Evolutionary conservation across 2,888 invertebrate genomes (phyloP), one percentile per base, ranked within the genome.

Genomic region (Dorcus hopei): DNA sequence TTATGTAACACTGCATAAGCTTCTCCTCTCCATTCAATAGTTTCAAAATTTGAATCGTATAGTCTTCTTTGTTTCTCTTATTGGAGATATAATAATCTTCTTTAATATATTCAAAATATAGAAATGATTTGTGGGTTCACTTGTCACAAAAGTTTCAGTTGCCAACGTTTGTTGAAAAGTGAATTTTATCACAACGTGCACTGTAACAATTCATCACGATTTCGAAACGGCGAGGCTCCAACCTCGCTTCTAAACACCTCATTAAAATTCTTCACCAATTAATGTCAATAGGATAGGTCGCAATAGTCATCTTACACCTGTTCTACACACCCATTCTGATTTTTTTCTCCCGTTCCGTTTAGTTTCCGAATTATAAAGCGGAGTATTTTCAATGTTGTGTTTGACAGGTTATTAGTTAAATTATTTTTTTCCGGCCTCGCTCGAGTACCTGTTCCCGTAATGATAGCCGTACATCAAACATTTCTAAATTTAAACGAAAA

Each of bases 231-330:
- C 16, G 14, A 7, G 5, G 26, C 26, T 33, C 26, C 26, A 33
- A 33, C 6, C 45, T 9, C 45, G 23, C n/a, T 45, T 45, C 23
- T 45, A 45, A 42, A 42, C 11, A 45, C 19, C 9, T 45, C 45
- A 53, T 53, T 53, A 53, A 53, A 43, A 57, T 57, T 57, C 52
- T 48, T 9, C 43, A 33, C 33, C 47, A 57, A 57, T 57, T 56
- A 56, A 39, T 19, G 43, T 56, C 47, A 57, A 48, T 57, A 41
- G 40, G 6, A 40, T 49, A 38, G 41, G 52, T 33, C 45, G 45
- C 45, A 2, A 11, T 45, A 45, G 45, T 45, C 57, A 51, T 47
- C 39, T 19, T 43, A 57, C 57, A 57, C 57, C 57, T 51, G 52
- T 51, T 51, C 39, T 52, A 41, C 41, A 41, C 41, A 41, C 14